Conservation (phyloP, 1,140 invertebrate genomes). For the Microplitis demolitor region DNA sequence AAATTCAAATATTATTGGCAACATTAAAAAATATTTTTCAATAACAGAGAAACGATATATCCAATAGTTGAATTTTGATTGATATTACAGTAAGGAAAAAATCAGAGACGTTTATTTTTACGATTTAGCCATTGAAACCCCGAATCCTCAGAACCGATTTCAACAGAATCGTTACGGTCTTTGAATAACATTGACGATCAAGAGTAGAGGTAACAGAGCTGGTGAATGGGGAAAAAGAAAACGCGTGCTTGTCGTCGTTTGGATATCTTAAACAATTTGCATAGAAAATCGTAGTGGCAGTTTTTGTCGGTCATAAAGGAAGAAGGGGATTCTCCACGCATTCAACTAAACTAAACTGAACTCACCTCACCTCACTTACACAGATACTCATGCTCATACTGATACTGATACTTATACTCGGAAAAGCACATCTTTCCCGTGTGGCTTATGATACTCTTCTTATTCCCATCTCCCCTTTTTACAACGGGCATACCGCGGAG, state of each 20-base stretch:
- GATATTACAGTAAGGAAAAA: no score
- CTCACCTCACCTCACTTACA: slow-evolving; percentile 15
- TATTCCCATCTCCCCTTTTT: slow-evolving; percentile 26
- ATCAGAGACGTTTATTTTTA: no score
- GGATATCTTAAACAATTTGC: slow-evolving; percentile 64
- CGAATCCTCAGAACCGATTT: no score
- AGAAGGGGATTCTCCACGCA: slow-evolving; percentile 51
- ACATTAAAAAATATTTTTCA: no score
- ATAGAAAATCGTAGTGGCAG: slow-evolving; percentile 61
- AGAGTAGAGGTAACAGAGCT: neutral
- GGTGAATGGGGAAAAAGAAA: neutral
- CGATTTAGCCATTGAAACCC: no score
- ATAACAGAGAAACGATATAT: no score
- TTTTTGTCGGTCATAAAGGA: slow-evolving; percentile 49
- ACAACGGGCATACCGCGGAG: slow-evolving; percentile 35
- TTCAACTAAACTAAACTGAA: slow-evolving; percentile 31
- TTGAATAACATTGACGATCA: neutral
- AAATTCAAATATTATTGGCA: no score
- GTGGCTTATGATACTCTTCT: no score
- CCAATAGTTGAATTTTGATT: no score
- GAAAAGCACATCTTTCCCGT: no score
- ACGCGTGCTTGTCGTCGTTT: slow-evolving; percentile 20
- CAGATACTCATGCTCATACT: slow-evolving; percentile 28
- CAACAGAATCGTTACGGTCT: neutral
- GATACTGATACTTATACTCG: slow-evolving; percentile 1